Evolutionary conservation across 1,140 invertebrate species (phyloP).

Genomic region (Goniozus legneri): DNA sequence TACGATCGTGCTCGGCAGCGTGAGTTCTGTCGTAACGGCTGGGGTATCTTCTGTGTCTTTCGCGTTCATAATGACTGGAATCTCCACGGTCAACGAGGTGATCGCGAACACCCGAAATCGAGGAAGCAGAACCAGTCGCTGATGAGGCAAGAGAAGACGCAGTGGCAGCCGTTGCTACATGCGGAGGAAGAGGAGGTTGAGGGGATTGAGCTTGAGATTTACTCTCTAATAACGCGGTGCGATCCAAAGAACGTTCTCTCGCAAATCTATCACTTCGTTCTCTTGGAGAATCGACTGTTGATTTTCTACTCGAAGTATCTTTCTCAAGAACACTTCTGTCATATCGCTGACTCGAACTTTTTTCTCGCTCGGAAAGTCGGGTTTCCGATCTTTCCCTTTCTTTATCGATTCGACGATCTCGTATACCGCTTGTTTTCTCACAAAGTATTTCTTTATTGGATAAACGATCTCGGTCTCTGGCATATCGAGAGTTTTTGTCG

Average conservation of each 20-base stretch:
- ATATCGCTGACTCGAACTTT: constrained; percentile 36
- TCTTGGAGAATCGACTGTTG: constrained; percentile 28
- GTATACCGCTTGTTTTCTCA: constrained; percentile 26
- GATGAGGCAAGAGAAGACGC: constrained; percentile 18
- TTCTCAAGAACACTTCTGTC: constrained; percentile 36
- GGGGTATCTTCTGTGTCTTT: constrained; percentile 41
- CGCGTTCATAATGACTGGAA: constrained; percentile 34
- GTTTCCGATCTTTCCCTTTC: constrained; percentile 43
- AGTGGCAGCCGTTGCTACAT: constrained; percentile 9
- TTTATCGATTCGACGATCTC: constrained; percentile 45
- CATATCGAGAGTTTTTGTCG: constrained; percentile 34
- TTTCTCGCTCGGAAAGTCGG: constrained; percentile 34
- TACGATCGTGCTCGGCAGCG: constrained; percentile 32
- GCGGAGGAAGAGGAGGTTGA: constrained; percentile 4
- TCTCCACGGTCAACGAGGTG: constrained; percentile 27
- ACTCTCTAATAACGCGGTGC: constrained; percentile 31
- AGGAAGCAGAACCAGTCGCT: constrained; percentile 5
- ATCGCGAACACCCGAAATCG: constrained; percentile 23
- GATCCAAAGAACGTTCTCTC: constrained; percentile 38
- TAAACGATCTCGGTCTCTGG: constrained; percentile 38
- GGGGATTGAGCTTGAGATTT: constrained; percentile 18
- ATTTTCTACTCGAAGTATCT: constrained; percentile 28
- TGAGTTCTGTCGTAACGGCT: constrained; percentile 35
- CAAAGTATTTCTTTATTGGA: constrained; percentile 23
- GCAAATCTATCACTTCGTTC: constrained; percentile 37